Base-by-base conservation (phyloP, 2,888 invertebrate species). In the Drosophila birchii region DNA sequence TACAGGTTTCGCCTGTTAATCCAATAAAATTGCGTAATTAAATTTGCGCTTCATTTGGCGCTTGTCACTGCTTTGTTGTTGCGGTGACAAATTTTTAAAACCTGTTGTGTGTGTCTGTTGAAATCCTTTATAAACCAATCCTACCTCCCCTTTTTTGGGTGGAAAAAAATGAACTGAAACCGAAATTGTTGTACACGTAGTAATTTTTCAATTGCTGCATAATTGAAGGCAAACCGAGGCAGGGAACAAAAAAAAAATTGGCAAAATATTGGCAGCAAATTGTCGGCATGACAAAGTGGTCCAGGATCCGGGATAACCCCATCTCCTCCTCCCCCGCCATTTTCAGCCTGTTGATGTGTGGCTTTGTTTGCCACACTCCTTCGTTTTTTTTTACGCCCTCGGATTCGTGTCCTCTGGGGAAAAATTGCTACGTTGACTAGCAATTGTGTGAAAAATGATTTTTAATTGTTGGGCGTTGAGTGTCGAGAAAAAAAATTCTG, bases 11-110 rank as follows among this genome's bases (percentile, higher is more conserved):
- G 57, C 68, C 43, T 78, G 88, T 89, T 92, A 92, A 92, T 92
- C 92, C 92, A 92, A 92, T 92, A 92, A 92, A 92, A 91, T 90
- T 91, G 88, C 91, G 92, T 92, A 92, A 92, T 92, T 92, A 92
- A 92, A 92, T 92, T 92, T 92, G 90, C 90, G 92, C 90, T 92
- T 92, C 92, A 92, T 92, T 92, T 92, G 92, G 78, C 81, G 80
- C 76, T 82, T 86, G 86, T 89, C 89, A 88, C 51, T 76, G 83
- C 51, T 54, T 59, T 64, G 67, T 86, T 88, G 87, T 85, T 78
- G 89, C 82, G 85, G 88, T 88, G 89, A 84, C 89, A 89, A 86
- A 89, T 88, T 86, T 47, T 76, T 58, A 86, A 84, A 87, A 87
- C 83, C 83, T 83, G 83, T 86, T 88, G 83, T 83, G 83, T 83